Evolutionary conservation across 2,888 invertebrate genomes (phyloP).

Genomic region (Cheilosia scutellata): DNA sequence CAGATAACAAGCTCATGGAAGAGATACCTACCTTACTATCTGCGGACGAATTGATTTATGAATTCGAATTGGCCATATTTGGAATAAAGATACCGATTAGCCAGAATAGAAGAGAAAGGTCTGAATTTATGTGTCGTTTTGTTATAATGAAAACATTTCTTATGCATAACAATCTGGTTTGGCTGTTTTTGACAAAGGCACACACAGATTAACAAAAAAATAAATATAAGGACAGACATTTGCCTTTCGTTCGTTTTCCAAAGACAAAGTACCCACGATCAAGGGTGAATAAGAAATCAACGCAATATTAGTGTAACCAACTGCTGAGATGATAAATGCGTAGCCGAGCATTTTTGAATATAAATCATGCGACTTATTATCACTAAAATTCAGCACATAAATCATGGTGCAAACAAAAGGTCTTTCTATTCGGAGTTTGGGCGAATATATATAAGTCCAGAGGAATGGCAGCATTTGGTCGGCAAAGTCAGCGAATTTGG

Average conservation of each 20-base stretch:
- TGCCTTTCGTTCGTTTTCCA: conserved; percentile 1
- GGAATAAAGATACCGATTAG: too few species aligned
- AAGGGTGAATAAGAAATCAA: conserved; percentile 59
- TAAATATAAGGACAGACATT: conserved; percentile 24
- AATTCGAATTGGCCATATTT: not conserved
- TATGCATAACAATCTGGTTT: conserved; percentile 7
- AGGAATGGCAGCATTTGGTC: not conserved
- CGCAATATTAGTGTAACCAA: conserved; percentile 44
- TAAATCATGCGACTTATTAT: conserved; percentile 62
- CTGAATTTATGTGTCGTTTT: conserved; percentile 15
- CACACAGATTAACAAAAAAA: conserved; percentile 32
- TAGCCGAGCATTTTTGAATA: conserved; percentile 47
- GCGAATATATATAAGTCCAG: not conserved
- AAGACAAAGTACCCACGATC: conserved; percentile 23
- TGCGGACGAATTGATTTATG: not conserved
- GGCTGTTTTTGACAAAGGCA: not conserved
- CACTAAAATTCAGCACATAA: conserved; percentile 41
- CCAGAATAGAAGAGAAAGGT: not conserved
- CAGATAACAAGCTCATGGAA: not conserved
- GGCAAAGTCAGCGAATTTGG: not conserved
- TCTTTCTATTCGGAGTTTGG: conserved; percentile 3
- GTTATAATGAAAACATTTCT: conserved; percentile 30
- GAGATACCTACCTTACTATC: too few species aligned
- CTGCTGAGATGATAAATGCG: conserved; percentile 49
- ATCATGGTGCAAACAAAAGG: conserved; percentile 37